Percentiles rank a stretch among this genome's conserved stretches.
These are phyloP conservation scores for Osmoderma eremita DNA, from an alignment of 2,888 invertebrate species.

Conservation along the genomic window DNA sequence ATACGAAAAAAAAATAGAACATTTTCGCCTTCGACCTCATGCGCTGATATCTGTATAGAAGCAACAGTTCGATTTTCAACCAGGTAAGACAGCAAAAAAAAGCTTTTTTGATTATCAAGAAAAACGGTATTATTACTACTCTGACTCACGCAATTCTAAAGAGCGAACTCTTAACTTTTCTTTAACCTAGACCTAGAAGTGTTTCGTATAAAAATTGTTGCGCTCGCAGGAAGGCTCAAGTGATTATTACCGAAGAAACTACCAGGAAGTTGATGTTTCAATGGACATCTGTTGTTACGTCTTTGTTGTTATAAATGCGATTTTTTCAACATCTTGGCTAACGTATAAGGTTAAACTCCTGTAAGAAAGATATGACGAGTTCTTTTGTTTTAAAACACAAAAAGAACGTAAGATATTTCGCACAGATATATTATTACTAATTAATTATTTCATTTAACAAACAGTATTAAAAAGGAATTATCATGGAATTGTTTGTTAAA, in stretches of 20 bases:
- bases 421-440: no score
- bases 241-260: not conserved
- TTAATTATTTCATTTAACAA: no score
- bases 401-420: no score
- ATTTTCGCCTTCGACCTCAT: conserved; percentile 42
- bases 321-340: no score
- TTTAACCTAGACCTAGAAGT: conserved; percentile 32
- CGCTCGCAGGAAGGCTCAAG: not conserved
- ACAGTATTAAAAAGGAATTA: no score
- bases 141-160: not conserved
- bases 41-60: conserved; percentile 45
- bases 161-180: not conserved
- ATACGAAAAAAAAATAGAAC: conserved; percentile 9
- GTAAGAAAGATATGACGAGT: no score
- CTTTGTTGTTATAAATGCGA: no score
- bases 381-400: no score
- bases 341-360: no score
- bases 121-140: no score
- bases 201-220: conserved; percentile 18
- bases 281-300: not conserved
- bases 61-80: conserved; percentile 49
- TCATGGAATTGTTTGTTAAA: no score
- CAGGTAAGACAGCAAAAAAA: conserved; percentile 50
- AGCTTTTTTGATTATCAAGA: conserved; percentile 17
- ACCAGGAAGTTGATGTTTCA: conserved; percentile 8